These are phyloP conservation scores for Octonoba sinensis DNA, from an alignment of 2,888 invertebrate genomes.

Conservation along the genomic window DNA sequence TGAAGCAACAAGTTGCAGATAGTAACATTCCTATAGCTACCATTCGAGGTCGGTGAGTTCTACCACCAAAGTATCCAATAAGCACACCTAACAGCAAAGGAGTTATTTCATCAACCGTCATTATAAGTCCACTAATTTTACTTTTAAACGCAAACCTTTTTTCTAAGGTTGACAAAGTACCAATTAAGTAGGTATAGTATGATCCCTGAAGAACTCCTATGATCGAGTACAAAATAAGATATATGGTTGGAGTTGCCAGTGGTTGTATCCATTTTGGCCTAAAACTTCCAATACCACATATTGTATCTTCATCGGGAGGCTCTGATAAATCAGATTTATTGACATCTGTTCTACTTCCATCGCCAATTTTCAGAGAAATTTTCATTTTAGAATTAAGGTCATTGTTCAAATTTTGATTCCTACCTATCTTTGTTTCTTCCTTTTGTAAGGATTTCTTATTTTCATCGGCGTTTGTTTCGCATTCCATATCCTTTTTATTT, in stretches of 20 bases:
- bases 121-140: conserved; percentile 64
- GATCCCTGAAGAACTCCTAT: conserved; percentile 66
- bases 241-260: conserved; percentile 63
- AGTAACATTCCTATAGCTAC: conserved; percentile 60
- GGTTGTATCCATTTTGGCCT: conserved; percentile 65
- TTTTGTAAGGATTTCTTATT: not conserved
- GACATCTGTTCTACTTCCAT: not conserved
- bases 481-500: not conserved
- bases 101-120: conserved; percentile 62
- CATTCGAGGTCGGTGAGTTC: conserved; percentile 60
- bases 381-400: not conserved
- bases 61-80: conserved; percentile 65
- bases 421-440: not conserved
- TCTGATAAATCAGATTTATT: too few relatives aligned
- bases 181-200: conserved; percentile 63
- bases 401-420: not conserved
- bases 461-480: not conserved
- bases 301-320: conserved; percentile 10
- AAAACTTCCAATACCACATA: conserved; percentile 66
- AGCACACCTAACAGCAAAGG: conserved; percentile 59
- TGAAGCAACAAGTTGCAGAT: conserved; percentile 53
- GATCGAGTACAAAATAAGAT: conserved; percentile 53
- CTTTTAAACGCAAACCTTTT: conserved; percentile 65
- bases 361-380: not conserved
- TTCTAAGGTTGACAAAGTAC: conserved; percentile 64